A percentile compares a stretch with the other conserved stretches of the same genome.
Conservation (phyloP, 1,140 invertebrate genomes). For the Mactra quadrangularis region DNA sequence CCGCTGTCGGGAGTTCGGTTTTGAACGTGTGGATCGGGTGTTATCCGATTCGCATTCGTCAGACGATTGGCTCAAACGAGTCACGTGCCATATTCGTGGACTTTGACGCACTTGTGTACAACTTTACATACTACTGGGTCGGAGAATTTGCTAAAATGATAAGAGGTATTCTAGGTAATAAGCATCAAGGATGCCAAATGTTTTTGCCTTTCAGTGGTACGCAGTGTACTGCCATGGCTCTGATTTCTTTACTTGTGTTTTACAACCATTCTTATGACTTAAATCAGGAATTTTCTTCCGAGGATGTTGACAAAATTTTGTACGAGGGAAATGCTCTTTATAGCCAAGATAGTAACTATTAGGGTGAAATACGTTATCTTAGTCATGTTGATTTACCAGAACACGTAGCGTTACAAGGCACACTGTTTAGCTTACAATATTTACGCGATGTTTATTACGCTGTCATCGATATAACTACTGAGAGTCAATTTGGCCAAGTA, state of each 20-base stretch:
- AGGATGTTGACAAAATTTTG: constrained; percentile 21
- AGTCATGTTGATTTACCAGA: constrained; percentile 31
- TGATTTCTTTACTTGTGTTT: background rate
- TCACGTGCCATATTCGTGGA: too few species aligned
- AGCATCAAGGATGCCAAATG: constrained; percentile 19
- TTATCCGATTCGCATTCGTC: too few species aligned
- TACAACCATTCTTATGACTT: background rate
- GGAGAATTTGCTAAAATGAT: constrained; percentile 26
- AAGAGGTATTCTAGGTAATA: constrained; percentile 3
- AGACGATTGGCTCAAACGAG: too few species aligned
- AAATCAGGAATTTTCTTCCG: background rate
- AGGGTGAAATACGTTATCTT: constrained; percentile 2
- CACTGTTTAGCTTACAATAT: too few species aligned
- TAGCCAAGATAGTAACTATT: background rate
- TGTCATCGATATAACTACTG: too few species aligned
- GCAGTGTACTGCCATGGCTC: constrained; percentile 37
- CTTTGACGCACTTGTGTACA: too few species aligned
- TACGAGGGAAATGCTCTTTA: background rate
- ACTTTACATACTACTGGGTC: too few species aligned
- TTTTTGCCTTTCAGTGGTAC: constrained; percentile 24
- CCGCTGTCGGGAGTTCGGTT: too few species aligned
- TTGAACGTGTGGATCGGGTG: too few species aligned
- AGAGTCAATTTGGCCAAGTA: too few species aligned
- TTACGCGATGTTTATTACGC: too few species aligned
- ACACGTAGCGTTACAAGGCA: background rate